Evolutionary conservation across 2,113 vertebrate genomes (phyloP), one percentile per base, ranked within the genome.

Genomic region (Forbesichthys papilliferus): DNA sequence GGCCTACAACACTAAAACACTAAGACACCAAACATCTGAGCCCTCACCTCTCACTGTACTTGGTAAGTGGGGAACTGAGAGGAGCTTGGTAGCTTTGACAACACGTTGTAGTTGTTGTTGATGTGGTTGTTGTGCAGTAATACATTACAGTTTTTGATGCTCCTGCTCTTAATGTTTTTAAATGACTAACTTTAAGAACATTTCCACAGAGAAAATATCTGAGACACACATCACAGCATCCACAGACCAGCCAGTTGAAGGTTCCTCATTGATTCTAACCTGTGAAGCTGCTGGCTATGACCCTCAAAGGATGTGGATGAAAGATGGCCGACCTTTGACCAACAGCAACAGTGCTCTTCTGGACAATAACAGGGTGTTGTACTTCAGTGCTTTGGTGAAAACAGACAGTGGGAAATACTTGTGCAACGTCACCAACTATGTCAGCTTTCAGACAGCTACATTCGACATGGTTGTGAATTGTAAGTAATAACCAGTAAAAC

Each of bases 1-100:
- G 63, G 81, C 85, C 27, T 69, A 79, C 58, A 90, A 91, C 66
- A 66, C 0, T 53, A 74, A 16, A 74, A 91, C 73, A 18, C 48
- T 75, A 66, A 80, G 65, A 77, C 68, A 68, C 51, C 13, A 69
- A 36, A 67, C 48, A 56, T 90, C 87, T 73, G 47, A 63, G 1
- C 56, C 67, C 12, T 33, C 60, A 61, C 5, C 13, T 47, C 5
- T 91, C 13, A 71, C 53, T 65, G 70, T 91, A 14, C 18, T 70
- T 11, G 77, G 81, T 86, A 78, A 69, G 84, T 73, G 61, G 16
- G 1, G 60, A 42, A 42, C 36, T 42, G 36, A 5, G 36, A 42
- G 7, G 4, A 42, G 36, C 4, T 42, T 42, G 36, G 0, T 42
- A 8, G 5, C 36, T 42, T 42, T 42, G 36, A 5, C 36, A 42